Base-by-base conservation (phyloP, 2,888 invertebrate species). In the Acrocyrtus sp. region DNA sequence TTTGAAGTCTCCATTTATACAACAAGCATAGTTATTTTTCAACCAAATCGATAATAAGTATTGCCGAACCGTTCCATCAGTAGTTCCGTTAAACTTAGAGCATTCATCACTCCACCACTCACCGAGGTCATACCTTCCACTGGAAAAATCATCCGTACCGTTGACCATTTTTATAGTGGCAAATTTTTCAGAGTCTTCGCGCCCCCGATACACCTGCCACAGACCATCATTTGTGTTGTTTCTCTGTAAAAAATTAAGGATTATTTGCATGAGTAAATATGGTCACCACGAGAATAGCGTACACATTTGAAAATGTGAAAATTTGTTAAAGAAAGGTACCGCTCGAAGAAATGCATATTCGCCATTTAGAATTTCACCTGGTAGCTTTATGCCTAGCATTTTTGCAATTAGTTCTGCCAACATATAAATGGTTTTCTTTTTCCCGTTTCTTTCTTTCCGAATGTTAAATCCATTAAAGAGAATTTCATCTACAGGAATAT, bases 61-160 rank as follows among this genome's bases (percentile, higher is more conserved):
- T n/a, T n/a, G 5, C 4, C 22, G n/a, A 43, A 60, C 73, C 3
- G 69, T 74, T 2, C 70, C 70, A 19, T 70, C 70, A 21, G 63
- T 63, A 2, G 63, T 63, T 21, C 60, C 60, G 45, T 58, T 43
- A 48, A 41, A 39, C n/a, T n/a, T n/a, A 19, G 72, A 66, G 54
- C 77, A 78, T 6, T 75, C 65, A 15, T 70, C 57, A 19, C 21
- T 50, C 48, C 57, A 62, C 80, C 80, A 79, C 10, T 22, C 74
- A n/a, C 29, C 47, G 27, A 80, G 41, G 22, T 27, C 41, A 10
- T 34, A 34, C 17, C 68, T 62, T 5, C 74, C 75, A n/a, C n/a
- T n/a, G n/a, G n/a, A n/a, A n/a, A n/a, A n/a, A n/a, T n/a, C n/a
- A n/a, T n/a, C n/a, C n/a, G n/a, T n/a, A 17, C 78, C 66, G 22